Evolutionary conservation across 30 jellyfish, hydroid and myxozoan species (phyloP).

Genomic region (Nemopilema nomurai): DNA sequence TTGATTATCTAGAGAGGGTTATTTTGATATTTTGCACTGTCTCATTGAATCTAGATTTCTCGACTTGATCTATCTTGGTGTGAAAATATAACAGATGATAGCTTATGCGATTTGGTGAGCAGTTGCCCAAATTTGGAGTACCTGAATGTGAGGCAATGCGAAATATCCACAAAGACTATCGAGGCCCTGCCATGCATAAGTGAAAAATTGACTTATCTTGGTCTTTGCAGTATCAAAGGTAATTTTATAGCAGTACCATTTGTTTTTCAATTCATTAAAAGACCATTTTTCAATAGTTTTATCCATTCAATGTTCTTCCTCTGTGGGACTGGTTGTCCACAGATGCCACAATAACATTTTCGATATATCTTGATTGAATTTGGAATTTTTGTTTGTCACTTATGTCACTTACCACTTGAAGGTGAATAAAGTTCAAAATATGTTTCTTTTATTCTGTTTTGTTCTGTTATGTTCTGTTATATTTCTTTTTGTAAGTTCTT

Average conservation of each 20-base stretch:
- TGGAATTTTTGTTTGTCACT: too few relatives aligned
- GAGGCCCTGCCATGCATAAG: conserved; percentile 39
- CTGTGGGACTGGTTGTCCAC: too few relatives aligned
- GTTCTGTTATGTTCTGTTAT: too few relatives aligned
- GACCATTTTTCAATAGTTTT: background rate
- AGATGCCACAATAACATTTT: too few relatives aligned
- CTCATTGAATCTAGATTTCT: conserved; percentile 44
- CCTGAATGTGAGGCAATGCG: conserved; percentile 76
- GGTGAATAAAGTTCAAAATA: too few relatives aligned
- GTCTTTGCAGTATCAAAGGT: conserved; percentile 77
- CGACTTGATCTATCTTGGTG: conserved; percentile 76
- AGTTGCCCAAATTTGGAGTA: conserved; percentile 56
- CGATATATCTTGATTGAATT: background rate
- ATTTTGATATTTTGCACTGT: background rate
- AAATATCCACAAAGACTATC: conserved; percentile 48
- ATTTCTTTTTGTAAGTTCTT: too few relatives aligned
- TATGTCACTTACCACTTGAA: too few relatives aligned
- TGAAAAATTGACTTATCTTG: conserved; percentile 36
- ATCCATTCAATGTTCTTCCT: too few relatives aligned
- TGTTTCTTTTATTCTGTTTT: too few relatives aligned
- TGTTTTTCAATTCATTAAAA: too few relatives aligned
- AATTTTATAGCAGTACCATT: background rate
- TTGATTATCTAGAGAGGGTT: background rate
- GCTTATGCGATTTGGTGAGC: conserved; percentile 21
- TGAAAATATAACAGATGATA: conserved; percentile 75